A percentile compares a stretch with the other conserved stretches of the same genome.
Conservation (phyloP, 2,888 invertebrate genomes). For the Cheilosia urbana region DNA sequence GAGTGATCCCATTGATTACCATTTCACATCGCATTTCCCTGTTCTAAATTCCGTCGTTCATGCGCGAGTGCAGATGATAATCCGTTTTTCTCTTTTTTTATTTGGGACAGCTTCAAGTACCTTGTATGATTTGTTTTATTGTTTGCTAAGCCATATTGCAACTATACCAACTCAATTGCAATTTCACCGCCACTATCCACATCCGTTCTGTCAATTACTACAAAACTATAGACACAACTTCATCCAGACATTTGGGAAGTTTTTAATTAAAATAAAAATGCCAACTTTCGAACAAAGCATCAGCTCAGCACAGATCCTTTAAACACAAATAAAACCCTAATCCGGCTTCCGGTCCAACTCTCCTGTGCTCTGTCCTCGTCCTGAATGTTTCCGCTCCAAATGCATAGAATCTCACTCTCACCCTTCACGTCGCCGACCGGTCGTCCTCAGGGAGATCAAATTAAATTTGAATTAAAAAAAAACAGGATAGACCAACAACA, state of each 20-base stretch:
- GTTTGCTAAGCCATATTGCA: conserved; percentile 3
- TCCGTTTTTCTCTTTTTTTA: too few relatives aligned
- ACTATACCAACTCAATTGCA: not conserved
- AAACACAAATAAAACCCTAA: conserved; percentile 64
- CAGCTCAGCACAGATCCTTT: conserved; percentile 18
- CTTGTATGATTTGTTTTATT: not conserved
- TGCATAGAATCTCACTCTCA: conserved; percentile 11
- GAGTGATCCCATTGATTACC: too few relatives aligned
- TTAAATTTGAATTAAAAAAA: conserved; percentile 61
- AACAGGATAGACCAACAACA: not conserved
- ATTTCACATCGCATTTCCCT: too few relatives aligned
- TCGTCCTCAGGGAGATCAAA: conserved; percentile 45
- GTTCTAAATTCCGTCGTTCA: too few relatives aligned
- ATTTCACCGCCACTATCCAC: not conserved
- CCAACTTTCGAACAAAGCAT: conserved; percentile 56
- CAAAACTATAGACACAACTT: not conserved
- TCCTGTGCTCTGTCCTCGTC: conserved; percentile 26
- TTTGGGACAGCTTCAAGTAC: too few relatives aligned
- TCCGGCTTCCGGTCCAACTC: conserved; percentile 48
- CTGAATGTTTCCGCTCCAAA: conserved; percentile 42
- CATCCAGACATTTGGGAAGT: conserved; percentile 45
- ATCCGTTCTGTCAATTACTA: conserved; percentile 44
- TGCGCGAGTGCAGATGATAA: too few relatives aligned
- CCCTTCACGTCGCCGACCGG: not conserved
- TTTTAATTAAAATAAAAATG: conserved; percentile 74